phyloP scores from a whole-genome alignment of 2,888 invertebrate genomes.

The Tyria jacobaeae region DNA sequence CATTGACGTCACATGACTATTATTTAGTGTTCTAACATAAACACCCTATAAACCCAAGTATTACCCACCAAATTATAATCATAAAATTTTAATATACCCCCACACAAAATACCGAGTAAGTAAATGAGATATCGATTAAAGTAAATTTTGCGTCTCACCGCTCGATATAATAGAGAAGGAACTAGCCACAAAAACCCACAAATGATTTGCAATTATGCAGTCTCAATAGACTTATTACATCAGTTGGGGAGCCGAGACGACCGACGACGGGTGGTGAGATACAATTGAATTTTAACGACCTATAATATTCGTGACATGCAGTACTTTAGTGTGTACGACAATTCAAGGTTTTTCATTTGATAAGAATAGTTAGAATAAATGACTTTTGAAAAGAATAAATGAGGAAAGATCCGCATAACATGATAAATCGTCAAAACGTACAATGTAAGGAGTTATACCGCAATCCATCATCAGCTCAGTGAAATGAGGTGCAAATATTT shows the following conservation, averaged over 20 bases:
- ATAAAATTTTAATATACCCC: constrained; percentile 16
- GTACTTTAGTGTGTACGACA: constrained; percentile 16
- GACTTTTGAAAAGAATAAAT: too few species aligned
- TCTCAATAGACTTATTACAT: constrained; percentile 84
- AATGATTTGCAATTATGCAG: constrained; percentile 86
- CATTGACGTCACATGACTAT: neutral
- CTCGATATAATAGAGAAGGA: constrained; percentile 51
- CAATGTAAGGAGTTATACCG: too few species aligned
- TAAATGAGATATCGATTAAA: constrained; percentile 49
- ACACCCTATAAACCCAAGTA: neutral
- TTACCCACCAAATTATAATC: constrained; percentile 7
- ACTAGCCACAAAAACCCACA: constrained; percentile 76
- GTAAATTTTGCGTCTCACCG: constrained; percentile 57
- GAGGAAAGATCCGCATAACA: too few species aligned
- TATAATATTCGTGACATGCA: constrained; percentile 70
- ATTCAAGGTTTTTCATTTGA: neutral
- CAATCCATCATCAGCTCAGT: too few species aligned
- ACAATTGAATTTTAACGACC: constrained; percentile 86
- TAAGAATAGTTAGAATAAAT: too few species aligned
- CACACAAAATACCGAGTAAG: constrained; percentile 25
- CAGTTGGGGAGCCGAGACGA: constrained; percentile 63
- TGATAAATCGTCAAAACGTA: too few species aligned
- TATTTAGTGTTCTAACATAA: neutral
- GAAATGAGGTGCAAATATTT: too few species aligned
- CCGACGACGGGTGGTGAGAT: constrained; percentile 68